Conservation (phyloP, 1,140 invertebrate genomes). For the Panagrolaimus sp. region DNA sequence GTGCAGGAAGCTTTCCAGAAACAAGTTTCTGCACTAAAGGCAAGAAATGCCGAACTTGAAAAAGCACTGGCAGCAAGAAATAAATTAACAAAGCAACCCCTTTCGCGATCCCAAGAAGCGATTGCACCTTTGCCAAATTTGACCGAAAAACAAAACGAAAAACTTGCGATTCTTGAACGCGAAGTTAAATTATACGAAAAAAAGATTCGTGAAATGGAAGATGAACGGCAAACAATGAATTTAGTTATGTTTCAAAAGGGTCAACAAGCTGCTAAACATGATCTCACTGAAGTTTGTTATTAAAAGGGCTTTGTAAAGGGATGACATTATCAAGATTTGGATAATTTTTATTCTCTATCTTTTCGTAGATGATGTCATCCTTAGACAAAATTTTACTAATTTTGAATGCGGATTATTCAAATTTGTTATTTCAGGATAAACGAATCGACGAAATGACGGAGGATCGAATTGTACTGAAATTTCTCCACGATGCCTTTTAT, state of each 20-base stretch:
- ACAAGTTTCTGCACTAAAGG: constrained; percentile 30
- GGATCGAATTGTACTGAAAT: constrained; percentile 50
- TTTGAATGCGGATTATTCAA: constrained; percentile 16
- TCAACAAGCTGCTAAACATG: constrained; percentile 53
- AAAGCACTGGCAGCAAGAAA: not conserved
- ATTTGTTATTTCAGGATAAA: constrained; percentile 33
- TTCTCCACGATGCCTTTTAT: constrained; percentile 58
- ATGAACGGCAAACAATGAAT: constrained; percentile 56
- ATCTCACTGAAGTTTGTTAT: constrained; percentile 29
- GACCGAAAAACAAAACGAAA: not conserved
- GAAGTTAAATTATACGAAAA: constrained; percentile 56
- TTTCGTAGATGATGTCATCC: not conserved
- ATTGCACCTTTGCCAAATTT: not conserved
- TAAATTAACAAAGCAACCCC: not conserved
- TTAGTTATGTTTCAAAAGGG: constrained; percentile 59
- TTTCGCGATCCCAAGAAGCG: not conserved
- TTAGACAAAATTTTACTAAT: not conserved
- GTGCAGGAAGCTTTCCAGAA: constrained; percentile 36
- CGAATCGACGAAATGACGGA: constrained; percentile 54
- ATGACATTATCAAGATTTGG: not conserved
- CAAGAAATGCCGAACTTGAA: constrained; percentile 16
- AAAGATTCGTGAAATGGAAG: constrained; percentile 54
- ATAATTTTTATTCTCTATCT: not conserved
- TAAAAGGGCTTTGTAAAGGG: not conserved
- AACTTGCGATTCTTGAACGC: constrained; percentile 32